Base-by-base conservation (phyloP, 2,888 invertebrate species). In the Drosophila anomelani region DNA sequence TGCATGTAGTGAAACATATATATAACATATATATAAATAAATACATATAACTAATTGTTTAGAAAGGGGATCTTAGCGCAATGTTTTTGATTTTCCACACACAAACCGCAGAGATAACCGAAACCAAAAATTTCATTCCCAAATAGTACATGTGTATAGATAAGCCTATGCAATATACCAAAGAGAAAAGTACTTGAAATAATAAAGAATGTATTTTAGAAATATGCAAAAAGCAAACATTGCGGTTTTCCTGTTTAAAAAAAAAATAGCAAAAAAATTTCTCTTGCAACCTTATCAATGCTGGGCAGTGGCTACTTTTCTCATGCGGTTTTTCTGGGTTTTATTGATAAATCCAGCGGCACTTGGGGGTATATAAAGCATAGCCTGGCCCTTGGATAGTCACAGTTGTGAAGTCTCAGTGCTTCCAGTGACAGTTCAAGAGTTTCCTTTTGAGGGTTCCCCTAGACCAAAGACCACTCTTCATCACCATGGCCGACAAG, bases 401-500 rank as follows among this genome's bases (percentile, higher is more conserved):
- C 64, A 90, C 80, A 90, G 85, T 90, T 77, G 75, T 60, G 55
- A 44, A 69, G 62, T 67, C 20, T 17, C 44, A 53, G 9, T 57
- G 49, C 63, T 73, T 70, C 61, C 23, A 69, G 57, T 32, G 53
- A 70, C 75, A 74, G 61, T 60, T 17, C 26, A 26, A 56, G n/a
- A 44, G 41, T 34, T 41, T 51, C 34, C 15, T 23, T 23, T 51
- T n/a, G 9, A 54, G 34, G 39, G 26, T n/a, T 20, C 20, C 9
- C 1, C 1, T 2, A 7, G 2, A 1, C 47, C 47, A n/a, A 23
- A 34, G 13, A 34, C 10, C 4, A 34, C 9, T 13, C 23, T 20
- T 20, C 10, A 38, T 1, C 29, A 75, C 61, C n/a, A 90, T 91
- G 92, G 85, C 92, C 41, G 88, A 93, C 61, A 94, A 93, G 84